Percentiles rank a stretch among this genome's conserved stretches.
These are phyloP conservation scores for Acheta domesticus DNA, from an alignment of 2,888 invertebrate species.

Conservation along the genomic window DNA sequence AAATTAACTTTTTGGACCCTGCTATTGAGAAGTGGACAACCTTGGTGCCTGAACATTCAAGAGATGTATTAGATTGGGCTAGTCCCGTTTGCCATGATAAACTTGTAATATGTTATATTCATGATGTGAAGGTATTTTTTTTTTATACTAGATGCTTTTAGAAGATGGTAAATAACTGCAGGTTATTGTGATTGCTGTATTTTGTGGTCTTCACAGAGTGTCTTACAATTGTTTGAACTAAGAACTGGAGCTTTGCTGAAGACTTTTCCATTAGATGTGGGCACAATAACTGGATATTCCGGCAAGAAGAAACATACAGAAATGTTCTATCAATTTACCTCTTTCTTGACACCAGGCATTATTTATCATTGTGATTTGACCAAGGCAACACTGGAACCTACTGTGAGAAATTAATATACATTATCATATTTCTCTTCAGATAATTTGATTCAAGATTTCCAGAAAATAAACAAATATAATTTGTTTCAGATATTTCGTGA, in stretches of 20 bases:
- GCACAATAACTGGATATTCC: slow-evolving; percentile 78
- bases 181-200: not conserved
- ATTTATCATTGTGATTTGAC: slow-evolving; percentile 85
- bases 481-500: slow-evolving; percentile 68
- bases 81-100: slow-evolving; percentile 79
- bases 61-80: slow-evolving; percentile 88
- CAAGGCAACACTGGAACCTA: slow-evolving; percentile 56
- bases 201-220: slow-evolving; percentile 58
- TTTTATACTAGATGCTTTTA: not conserved
- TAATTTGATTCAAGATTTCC: not conserved
- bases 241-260: slow-evolving; percentile 67
- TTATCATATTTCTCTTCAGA: not conserved
- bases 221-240: slow-evolving; percentile 75
- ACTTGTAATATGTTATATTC: slow-evolving; percentile 81
- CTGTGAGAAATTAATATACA: slow-evolving; percentile 48
- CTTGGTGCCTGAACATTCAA: slow-evolving; percentile 76
- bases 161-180: not conserved
- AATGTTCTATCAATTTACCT: slow-evolving; percentile 91
- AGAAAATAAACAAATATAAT: slow-evolving; percentile 37
- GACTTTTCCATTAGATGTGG: slow-evolving; percentile 78
- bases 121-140: slow-evolving; percentile 82
- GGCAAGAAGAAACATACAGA: slow-evolving; percentile 82
- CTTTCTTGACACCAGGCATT: slow-evolving; percentile 84
- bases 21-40: slow-evolving; percentile 76
- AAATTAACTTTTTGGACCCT: slow-evolving; percentile 72